Evolutionary conservation across 2,113 vertebrate species (phyloP), one percentile per base, ranked within the genome.

Genomic region (Hyperoodon ampullatus): DNA sequence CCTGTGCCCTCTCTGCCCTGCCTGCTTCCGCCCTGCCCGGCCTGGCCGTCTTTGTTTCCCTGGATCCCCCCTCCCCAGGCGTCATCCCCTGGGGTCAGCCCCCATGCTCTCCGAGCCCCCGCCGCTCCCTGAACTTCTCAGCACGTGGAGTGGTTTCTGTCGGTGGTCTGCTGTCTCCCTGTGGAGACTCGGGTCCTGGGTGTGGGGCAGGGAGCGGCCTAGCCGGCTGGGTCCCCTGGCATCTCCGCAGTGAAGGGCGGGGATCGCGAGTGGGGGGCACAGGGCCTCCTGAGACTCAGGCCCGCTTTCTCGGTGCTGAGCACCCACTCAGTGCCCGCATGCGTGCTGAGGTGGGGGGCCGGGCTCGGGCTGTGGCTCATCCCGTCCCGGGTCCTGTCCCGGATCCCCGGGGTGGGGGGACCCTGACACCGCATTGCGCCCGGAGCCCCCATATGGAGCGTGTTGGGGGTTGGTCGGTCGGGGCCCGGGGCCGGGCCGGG

Each of bases 401-500:
- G 74, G 74, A 9, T 33, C 28, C 74, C 18, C 1, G 44, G 33
- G 44, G 74, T 53, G 50, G 50, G 50, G 50, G 50, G 15, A 16
- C 74, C 15, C 72, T 4, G 8, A 30, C 9, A 33, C 5, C 11
- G 9, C 0, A 0, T 19, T 2, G 28, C 3, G 16, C 44, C 74
- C 28, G 10, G 28, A 19, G 5, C 19, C 5, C 30, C 30, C 19
- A 30, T 16, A 10, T 23, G 15, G 30, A 55, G 50, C 19, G 1
- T 1, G 19, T n/a, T 28, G 60, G 60, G 60, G 60, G 23, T 33
- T 7, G 33, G 19, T n/a, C 0, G 9, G 44, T 50, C 28, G 1
- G 5, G 28, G 55, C 18, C 24, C 3, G 60, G 24, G 24, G 75
- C 50, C 0, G 1, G 18, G 11, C 23, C 12, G 1, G 18, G 11